Percentiles rank a stretch among this genome's conserved stretches.
Evolutionary conservation across 2,113 vertebrate genomes (phyloP).

Genomic region (Oreochromis tanganicae): DNA sequence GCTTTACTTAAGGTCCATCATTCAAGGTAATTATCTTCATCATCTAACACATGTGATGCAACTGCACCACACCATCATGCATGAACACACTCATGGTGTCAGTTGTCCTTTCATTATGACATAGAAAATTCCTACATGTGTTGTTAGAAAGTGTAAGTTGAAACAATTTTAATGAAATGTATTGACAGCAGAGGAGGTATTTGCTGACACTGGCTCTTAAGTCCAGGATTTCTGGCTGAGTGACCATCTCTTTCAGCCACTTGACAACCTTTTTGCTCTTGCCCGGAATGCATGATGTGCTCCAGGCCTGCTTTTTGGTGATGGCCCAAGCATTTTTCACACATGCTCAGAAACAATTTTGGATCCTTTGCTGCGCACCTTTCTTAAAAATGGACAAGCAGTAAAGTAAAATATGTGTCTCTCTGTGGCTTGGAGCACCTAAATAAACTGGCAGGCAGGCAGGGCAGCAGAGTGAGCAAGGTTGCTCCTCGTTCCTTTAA

Average conservation of each 20-base stretch:
- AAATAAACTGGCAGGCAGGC: not conserved
- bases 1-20: not conserved
- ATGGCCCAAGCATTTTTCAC: not conserved
- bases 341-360: not conserved
- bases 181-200: not conserved
- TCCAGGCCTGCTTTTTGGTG: not conserved
- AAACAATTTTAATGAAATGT: not conserved
- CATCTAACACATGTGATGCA: not conserved
- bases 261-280: not conserved
- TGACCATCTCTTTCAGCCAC: not conserved
- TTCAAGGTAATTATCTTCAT: not conserved
- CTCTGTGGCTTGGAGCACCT: not conserved
- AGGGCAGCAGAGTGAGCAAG: not conserved
- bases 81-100: not conserved
- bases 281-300: not conserved
- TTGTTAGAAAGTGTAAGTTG: not conserved
- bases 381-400: not conserved
- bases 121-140: not conserved
- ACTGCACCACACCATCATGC: not conserved
- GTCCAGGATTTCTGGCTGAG: not conserved
- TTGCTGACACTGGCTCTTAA: not conserved
- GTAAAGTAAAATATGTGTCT: slow-evolving; percentile 2
- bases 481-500: not conserved
- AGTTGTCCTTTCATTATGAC: not conserved
- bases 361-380: not conserved